Evolutionary conservation across 1,140 invertebrate species (phyloP), one percentile per base, ranked within the genome.

Genomic region (Drosophila obscura): DNA sequence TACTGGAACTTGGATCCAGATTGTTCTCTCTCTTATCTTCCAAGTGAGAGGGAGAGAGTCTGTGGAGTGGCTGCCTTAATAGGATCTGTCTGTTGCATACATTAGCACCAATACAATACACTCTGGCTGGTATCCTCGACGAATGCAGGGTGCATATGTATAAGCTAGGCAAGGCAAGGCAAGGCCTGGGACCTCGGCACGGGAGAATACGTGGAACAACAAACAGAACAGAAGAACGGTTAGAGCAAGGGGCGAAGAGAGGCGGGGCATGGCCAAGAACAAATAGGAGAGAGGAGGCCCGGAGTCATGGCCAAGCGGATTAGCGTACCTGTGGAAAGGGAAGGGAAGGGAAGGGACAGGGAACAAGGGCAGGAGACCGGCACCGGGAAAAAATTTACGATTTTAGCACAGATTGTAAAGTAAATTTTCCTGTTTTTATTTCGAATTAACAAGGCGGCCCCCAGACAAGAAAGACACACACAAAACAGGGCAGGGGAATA

Each of bases 361-460:
- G 35, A 39, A 63, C 46, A 50, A 61, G 68, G 43, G 49, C 63
- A 60, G 80, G 76, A 65, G 76, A 68, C 64, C 45, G 72, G 68
- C 73, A 68, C 64, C 48, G 83, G 82, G 71, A 76, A 78, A 82
- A 85, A 85, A 87, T 85, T 75, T 85, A 85, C 82, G 82, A 85
- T 85, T 85, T 85, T 87, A 87, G 82, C 82, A 85, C 82, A 85
- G 82, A 85, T 85, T 85, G 82, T 85, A 85, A 85, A 85, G 82
- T 87, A 85, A 82, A 85, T 85, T 87, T 85, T 87, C 82, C 82
- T 85, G 82, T 85, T 85, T 85, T 85, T 85, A 85, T 85, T 85
- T 85, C 82, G 82, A 85, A 82, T 85, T 85, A 85, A 85, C 82
- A 85, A 85, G 67, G 78, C 71, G 43, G 62, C 48, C 78, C 78